Percentiles rank a stretch among this genome's conserved stretches.
Evolutionary conservation across 2,888 invertebrate species (phyloP).

Genomic region (Copidosoma aretas): DNA sequence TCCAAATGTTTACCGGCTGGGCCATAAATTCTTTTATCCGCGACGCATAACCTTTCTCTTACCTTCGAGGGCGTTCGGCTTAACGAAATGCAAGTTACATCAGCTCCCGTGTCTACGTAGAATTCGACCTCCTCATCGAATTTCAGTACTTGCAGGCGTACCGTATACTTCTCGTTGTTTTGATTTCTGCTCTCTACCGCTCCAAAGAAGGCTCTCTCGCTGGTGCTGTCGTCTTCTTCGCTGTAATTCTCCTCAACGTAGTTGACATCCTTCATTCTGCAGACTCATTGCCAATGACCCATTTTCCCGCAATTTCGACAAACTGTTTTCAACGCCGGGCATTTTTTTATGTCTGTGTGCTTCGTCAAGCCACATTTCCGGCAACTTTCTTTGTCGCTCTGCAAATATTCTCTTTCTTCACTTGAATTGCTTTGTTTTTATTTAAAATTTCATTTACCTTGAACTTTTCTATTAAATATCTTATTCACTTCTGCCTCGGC

Average conservation of each 20-base stretch:
- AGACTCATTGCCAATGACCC: slow-evolving; percentile 44
- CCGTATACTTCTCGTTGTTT: neutral
- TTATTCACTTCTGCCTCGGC: too few species aligned
- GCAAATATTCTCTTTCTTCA: too few species aligned
- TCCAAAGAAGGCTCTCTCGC: neutral
- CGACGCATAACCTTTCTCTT: neutral
- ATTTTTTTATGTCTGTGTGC: slow-evolving; percentile 25
- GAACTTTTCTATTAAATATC: too few species aligned
- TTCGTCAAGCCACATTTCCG: too few species aligned
- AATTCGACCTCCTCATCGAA: slow-evolving; percentile 19
- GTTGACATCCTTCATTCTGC: slow-evolving; percentile 32
- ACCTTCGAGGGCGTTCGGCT: neutral
- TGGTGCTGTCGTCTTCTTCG: neutral
- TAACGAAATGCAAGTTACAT: slow-evolving; percentile 33
- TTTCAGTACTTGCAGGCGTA: neutral
- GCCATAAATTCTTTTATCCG: too few species aligned
- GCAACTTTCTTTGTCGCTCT: too few species aligned
- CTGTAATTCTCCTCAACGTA: neutral
- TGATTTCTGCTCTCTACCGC: neutral
- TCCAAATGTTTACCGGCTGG: too few species aligned
- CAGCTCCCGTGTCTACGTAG: slow-evolving; percentile 37
- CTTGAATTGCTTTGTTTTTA: too few species aligned
- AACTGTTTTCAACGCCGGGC: slow-evolving; percentile 41
- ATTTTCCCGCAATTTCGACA: slow-evolving; percentile 43
- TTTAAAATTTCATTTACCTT: too few species aligned